Percentiles rank a stretch among this genome's conserved stretches.
Conservation (phyloP, 1,140 invertebrate genomes). For the Branchinecta lindahli region DNA sequence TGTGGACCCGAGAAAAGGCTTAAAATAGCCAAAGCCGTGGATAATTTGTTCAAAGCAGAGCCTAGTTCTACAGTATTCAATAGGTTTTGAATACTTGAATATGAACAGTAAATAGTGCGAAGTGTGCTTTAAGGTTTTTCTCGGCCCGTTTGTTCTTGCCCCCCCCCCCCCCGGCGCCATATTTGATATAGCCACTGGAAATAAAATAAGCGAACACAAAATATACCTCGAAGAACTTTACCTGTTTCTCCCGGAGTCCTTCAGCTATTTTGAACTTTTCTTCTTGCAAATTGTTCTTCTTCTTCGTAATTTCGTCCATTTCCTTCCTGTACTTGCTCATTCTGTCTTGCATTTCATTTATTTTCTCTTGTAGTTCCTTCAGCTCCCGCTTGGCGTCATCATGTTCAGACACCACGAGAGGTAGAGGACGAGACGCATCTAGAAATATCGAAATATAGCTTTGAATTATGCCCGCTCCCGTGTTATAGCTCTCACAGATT, state of each 20-base stretch:
- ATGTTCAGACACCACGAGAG: background rate
- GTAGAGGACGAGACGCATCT: background rate
- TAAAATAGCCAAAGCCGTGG: too few relatives aligned
- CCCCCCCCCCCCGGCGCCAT: background rate
- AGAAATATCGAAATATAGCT: background rate
- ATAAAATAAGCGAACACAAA: background rate
- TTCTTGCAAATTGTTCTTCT: constrained; percentile 38
- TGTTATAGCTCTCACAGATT: too few relatives aligned
- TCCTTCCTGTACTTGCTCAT: background rate
- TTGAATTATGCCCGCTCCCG: too few relatives aligned
- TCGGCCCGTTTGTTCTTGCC: background rate
- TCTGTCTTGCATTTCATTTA: background rate
- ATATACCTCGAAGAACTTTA: background rate
- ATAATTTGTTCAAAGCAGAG: too few relatives aligned
- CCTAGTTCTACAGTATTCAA: too few relatives aligned
- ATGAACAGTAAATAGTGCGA: background rate
- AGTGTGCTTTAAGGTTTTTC: background rate
- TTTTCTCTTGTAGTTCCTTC: background rate
- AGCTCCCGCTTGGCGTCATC: background rate
- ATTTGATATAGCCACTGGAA: background rate
- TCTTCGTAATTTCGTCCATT: constrained; percentile 40
- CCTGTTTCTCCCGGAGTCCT: background rate
- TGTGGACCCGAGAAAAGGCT: too few relatives aligned
- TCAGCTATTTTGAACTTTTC: constrained; percentile 34
- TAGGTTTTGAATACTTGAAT: background rate